A percentile compares a stretch with the other conserved stretches of the same genome.
These are phyloP conservation scores for Porites evermanni DNA, from an alignment of 92 coral and sea anemone genomes.

Conservation along the genomic window DNA sequence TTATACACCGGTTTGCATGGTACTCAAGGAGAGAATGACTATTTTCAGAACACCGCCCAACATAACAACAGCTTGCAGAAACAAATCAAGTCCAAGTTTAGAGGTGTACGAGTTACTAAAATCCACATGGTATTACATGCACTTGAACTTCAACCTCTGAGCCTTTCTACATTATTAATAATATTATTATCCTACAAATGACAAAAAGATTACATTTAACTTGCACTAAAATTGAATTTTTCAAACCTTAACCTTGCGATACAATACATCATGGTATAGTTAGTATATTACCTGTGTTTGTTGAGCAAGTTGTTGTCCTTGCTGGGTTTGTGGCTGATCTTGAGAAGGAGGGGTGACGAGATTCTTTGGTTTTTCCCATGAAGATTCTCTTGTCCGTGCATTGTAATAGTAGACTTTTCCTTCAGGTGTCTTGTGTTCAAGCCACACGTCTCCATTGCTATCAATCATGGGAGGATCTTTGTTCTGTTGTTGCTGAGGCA, in stretches of 20 bases:
- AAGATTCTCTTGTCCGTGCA: constrained; percentile 96
- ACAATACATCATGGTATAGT: neutral
- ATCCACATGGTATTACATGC: no score
- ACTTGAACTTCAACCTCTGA: no score
- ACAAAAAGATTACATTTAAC: no score
- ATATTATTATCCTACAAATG: no score
- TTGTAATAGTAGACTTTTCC: constrained; percentile 94
- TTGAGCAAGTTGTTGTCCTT: constrained; percentile 46
- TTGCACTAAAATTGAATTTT: neutral
- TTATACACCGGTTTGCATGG: no score
- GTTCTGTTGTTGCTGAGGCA: constrained; percentile 36
- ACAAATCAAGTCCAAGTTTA: no score
- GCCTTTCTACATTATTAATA: no score
- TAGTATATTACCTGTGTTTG: constrained; percentile 15
- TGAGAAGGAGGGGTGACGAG: constrained; percentile 65
- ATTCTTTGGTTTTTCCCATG: constrained; percentile 99
- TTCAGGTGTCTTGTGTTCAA: constrained; percentile 94
- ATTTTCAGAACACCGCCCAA: no score
- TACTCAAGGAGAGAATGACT: no score
- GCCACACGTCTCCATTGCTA: constrained; percentile 96
- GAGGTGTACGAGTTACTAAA: no score
- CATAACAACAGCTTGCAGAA: no score
- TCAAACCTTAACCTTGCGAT: neutral
- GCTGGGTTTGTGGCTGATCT: constrained; percentile 49
- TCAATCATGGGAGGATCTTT: constrained; percentile 93